Base-by-base conservation (phyloP, 2,113 vertebrate species). In the Chelonoidis abingdonii region DNA sequence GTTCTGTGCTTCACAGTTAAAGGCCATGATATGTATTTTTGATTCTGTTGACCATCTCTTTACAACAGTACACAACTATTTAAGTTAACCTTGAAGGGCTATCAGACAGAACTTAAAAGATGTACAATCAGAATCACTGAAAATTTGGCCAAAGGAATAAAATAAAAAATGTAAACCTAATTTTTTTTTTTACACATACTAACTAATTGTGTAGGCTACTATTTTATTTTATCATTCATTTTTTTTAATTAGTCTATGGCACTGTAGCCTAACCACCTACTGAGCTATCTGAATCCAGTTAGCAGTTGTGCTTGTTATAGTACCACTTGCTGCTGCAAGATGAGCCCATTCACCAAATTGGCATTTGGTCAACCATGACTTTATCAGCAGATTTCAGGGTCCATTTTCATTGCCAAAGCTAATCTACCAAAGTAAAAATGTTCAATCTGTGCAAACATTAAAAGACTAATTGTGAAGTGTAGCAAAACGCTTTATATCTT, bases 351-450 rank as follows among this genome's bases (percentile, higher is more conserved):
- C 83, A 86, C 76, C 47, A 93, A 88, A 89, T 93, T 87, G 87
- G 25, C 1, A 1, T 69, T 27, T 62, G 52, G n/a, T 62, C 79
- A 93, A 53, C 6, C 4, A 24, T 79, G 85, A 31, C 85, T 92
- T 91, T 84, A 54, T 89, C 87, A 94, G 80, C 59, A 65, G 3
- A 82, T 92, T 92, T 50, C 29, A 6, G 31, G 57, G 89, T 92
- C 50, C 57, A 0, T 89, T 81, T 81, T 50, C 59, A 56, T 53
- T 29, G 17, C 65, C 72, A 25, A 92, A 92, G 38, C 89, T 95
- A 44, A 86, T 95, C 65, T 86, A 29, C 35, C 59, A 47, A 95
- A 89, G 27, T 81, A 89, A 88, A 94, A 95, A 87, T 14, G 47
- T 47, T 85, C 86, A 1, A 38, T 89, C 59, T 81, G 38, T 91